Percentiles rank a stretch among this genome's conserved stretches.
Conservation (phyloP, 2,113 vertebrate genomes). For the Xiphorhynchus elegans region DNA sequence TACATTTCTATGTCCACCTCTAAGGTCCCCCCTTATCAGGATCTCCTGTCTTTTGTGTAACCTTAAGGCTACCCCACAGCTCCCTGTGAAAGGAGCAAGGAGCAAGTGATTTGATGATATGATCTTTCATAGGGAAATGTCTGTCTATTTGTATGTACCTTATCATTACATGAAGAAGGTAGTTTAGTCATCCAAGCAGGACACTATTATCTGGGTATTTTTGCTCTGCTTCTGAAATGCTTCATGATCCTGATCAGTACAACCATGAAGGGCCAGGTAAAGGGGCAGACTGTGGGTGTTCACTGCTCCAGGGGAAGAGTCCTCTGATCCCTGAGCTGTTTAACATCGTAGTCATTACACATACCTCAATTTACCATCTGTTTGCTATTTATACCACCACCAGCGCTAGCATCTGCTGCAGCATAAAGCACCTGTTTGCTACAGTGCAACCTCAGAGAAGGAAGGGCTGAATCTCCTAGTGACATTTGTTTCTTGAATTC, state of each 20-base stretch:
- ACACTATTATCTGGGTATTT: fast-evolving
- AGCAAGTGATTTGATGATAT: fast-evolving
- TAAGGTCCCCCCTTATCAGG: neutral
- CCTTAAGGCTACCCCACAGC: neutral
- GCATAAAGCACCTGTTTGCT: neutral
- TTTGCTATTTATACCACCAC: neutral
- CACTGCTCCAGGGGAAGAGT: neutral
- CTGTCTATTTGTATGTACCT: fast-evolving
- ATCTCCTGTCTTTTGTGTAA: neutral
- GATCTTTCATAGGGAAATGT: neutral
- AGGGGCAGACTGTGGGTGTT: neutral
- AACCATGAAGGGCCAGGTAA: neutral
- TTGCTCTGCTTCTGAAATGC: neutral
- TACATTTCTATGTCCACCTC: neutral
- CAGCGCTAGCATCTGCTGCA: neutral
- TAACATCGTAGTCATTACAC: neutral
- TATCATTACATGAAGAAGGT: fast-evolving
- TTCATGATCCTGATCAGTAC: neutral
- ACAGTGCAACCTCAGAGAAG: neutral
- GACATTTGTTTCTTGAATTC: neutral
- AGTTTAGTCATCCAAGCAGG: neutral
- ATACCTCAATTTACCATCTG: neutral
- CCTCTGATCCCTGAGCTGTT: neutral
- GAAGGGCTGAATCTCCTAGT: fast-evolving
- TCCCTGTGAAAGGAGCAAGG: neutral